A percentile compares a stretch with the other conserved stretches of the same genome.
Evolutionary conservation across 1,140 invertebrate genomes (phyloP).

Genomic region (Drosophila pandora): DNA sequence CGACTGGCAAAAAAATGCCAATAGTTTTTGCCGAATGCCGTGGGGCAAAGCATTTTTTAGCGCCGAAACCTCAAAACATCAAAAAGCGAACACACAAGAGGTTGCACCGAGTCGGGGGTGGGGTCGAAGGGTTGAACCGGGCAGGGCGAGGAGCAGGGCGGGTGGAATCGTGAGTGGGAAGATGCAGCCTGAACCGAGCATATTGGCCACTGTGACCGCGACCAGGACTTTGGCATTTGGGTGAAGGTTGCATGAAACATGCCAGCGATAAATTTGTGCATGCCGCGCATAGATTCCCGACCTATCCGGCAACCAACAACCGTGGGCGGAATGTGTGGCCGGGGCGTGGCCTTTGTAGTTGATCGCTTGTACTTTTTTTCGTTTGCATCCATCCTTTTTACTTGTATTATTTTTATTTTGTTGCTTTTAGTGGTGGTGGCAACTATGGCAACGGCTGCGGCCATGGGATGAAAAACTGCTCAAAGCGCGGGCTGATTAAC

Average conservation of each 20-base stretch:
- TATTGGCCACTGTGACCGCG: constrained; percentile 62
- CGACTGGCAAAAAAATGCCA: constrained; percentile 53
- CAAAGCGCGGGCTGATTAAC: constrained; percentile 69
- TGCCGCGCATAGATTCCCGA: constrained; percentile 75
- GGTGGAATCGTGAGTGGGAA: constrained; percentile 30
- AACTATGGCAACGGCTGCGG: constrained; percentile 8
- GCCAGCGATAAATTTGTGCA: constrained; percentile 79
- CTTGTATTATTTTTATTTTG: constrained; percentile 20
- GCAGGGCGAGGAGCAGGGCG: neutral
- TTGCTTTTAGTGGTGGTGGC: constrained; percentile 1
- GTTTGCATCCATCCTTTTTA: neutral
- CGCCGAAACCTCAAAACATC: constrained; percentile 79
- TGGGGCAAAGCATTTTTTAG: constrained; percentile 71
- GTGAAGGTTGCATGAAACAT: constrained; percentile 75
- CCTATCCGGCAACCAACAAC: constrained; percentile 42
- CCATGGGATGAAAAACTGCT: constrained; percentile 36
- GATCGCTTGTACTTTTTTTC: constrained; percentile 1
- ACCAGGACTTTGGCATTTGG: constrained; percentile 69
- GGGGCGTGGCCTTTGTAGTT: constrained; percentile 65
- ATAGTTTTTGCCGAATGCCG: constrained; percentile 68
- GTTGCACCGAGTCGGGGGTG: neutral
- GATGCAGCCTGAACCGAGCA: constrained; percentile 50
- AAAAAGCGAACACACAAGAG: constrained; percentile 64
- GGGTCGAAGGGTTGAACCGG: neutral
- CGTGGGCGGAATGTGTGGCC: constrained; percentile 62